These are phyloP conservation scores for Galeopterus variegatus DNA, from an alignment of 2,113 vertebrate genomes.

Conservation along the genomic window DNA sequence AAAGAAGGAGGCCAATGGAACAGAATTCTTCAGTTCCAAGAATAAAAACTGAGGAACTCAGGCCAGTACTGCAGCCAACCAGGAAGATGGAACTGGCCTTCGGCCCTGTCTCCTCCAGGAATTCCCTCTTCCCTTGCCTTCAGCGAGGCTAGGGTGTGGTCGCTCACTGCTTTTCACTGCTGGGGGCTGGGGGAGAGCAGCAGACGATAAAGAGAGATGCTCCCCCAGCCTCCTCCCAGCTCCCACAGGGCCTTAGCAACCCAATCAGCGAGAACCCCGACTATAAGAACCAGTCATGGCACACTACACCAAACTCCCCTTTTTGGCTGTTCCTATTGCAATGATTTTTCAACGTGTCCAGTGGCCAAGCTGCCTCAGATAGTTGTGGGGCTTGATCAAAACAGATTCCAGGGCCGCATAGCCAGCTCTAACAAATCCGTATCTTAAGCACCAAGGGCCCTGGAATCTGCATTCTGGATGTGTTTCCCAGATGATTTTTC, in stretches of 20 bases:
- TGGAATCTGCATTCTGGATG: neutral
- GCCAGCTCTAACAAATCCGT: neutral
- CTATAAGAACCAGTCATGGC: neutral
- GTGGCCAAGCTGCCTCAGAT: neutral
- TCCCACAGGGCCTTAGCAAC: neutral
- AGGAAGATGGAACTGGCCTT: neutral
- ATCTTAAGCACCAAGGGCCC: neutral
- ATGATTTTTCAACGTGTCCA: neutral
- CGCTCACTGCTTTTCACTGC: neutral
- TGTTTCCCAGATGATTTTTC: neutral
- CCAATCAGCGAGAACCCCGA: fast-evolving
- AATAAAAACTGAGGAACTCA: neutral
- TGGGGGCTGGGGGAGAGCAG: neutral
- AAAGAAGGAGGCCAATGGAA: fast-evolving
- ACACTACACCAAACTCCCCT: neutral
- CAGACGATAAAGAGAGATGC: neutral
- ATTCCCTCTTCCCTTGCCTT: neutral
- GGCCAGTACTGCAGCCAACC: neutral
- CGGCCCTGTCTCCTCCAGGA: neutral
- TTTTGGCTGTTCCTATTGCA: neutral
- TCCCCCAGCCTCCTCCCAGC: neutral
- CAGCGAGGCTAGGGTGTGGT: neutral
- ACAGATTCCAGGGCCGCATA: neutral
- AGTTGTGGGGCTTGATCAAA: neutral
- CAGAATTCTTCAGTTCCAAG: neutral